These are phyloP conservation scores for Eueremaeus valkanovi DNA, from an alignment of 2,888 invertebrate species.

Conservation along the genomic window DNA sequence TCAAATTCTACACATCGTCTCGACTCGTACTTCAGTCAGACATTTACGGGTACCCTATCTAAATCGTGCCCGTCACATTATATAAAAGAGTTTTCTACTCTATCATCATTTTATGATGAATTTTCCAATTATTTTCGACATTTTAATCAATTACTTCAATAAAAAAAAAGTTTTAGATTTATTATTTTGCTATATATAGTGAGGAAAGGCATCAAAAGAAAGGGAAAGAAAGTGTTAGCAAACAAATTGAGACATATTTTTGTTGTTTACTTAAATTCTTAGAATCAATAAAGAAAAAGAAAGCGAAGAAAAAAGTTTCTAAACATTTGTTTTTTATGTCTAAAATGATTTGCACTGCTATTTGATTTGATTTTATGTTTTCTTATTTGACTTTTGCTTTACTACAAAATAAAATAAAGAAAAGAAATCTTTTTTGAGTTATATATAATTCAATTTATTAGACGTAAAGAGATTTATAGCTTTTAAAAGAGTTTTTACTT, in stretches of 20 bases:
- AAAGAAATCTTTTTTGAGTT: not conserved
- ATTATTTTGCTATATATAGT: not conserved
- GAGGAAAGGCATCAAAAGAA: not conserved
- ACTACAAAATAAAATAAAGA: no score
- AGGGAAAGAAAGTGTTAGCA: not conserved
- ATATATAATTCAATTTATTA: not conserved
- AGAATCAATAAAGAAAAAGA: not conserved
- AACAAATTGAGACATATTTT: not conserved
- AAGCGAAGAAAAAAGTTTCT: no score
- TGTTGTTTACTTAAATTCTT: not conserved
- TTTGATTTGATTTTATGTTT: no score
- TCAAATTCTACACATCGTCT: no score
- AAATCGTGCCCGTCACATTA: no score
- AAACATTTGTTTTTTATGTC: not conserved
- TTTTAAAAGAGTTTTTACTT: constrained; percentile 12
- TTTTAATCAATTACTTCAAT: no score
- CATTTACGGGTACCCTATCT: no score
- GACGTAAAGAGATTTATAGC: not conserved
- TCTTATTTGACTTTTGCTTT: no score
- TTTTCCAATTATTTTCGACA: not conserved
- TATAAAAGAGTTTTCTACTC: not conserved
- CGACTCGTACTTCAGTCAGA: no score
- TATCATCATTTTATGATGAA: not conserved
- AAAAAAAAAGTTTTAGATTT: no score
- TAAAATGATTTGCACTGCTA: no score